Base-by-base conservation (phyloP, 1,140 invertebrate species). In the Linepithema humile region DNA sequence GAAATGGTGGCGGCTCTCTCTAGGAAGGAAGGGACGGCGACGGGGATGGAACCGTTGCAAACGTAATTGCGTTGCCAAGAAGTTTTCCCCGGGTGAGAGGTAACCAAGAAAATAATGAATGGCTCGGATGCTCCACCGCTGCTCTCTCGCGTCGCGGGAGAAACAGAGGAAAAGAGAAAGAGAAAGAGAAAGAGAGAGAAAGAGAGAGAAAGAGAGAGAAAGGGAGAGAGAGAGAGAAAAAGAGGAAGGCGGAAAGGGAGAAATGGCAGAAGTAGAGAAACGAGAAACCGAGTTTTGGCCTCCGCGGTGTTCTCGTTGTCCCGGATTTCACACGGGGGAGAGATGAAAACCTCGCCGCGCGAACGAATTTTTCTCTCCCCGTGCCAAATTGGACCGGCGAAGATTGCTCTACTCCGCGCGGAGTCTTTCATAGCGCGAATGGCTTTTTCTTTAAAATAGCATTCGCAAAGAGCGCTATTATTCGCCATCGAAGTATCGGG, bases 91-190 rank as follows among this genome's bases (percentile, higher is more conserved):
- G 90, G 92, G 90, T 90, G 91, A 92, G 92, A 93, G 93, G 92
- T 93, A 93, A 94, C 93, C 92, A 93, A 93, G 93, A 94, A 94
- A 94, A 93, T 94, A 94, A 94, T 94, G 94, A 94, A 92, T 91
- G 87, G 87, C 83, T 77, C 69, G 60, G 86, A 85, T 91, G 87
- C 88, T 91, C 84, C 85, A 72, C 57, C 80, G 75, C 72, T 65
- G 70, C 87, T 64, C 35, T 70, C 55, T 57, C 57, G 74, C 6
- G 20, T 6, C 20, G 10, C 82, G 74, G 89, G 77, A 86, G 85
- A 75, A 59, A 45, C 32, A 53, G 29, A 80, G 62, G 35, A 55
- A 72, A 67, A 73, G 85, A 73, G 57, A 64, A 57, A 87, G 64
- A 75, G 75, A 70, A 15, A 50, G 60, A 83, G 50, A 82, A 73